Conservation (phyloP, 2,888 invertebrate genomes). For the Eurytoma adleriae region DNA sequence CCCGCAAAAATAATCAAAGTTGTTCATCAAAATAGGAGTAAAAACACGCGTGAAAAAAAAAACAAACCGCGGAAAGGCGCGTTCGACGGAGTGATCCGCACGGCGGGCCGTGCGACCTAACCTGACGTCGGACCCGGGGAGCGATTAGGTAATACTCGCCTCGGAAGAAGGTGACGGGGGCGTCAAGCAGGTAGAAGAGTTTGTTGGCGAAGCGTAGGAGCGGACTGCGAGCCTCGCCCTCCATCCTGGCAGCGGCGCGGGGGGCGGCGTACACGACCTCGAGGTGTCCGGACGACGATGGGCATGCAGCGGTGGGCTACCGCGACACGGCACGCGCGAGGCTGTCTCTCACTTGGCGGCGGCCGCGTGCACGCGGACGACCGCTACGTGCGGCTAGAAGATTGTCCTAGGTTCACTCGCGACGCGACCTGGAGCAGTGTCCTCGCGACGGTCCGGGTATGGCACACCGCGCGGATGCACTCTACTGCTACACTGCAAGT, state of each 20-base stretch:
- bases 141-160: constrained; percentile 78
- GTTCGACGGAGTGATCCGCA: background rate
- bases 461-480: background rate
- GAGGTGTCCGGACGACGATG: background rate
- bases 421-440: background rate
- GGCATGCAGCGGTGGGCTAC: constrained; percentile 1
- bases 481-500: background rate
- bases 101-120: constrained; percentile 4
- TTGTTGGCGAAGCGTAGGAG: constrained; percentile 79
- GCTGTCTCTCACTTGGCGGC: background rate
- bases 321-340: background rate
- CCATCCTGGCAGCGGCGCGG: background rate
- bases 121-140: background rate
- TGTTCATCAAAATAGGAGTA: background rate
- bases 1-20: background rate
- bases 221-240: constrained; percentile 70
- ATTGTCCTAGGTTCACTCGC: background rate
- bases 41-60: background rate
- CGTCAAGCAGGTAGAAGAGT: constrained; percentile 80
- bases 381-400: background rate
- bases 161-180: constrained; percentile 85
- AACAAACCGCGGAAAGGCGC: background rate
- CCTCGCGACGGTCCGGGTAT: background rate
- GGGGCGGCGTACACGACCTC: background rate
- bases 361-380: background rate